Conservation (phyloP, 2,888 invertebrate genomes). For the Trissoscelio sp. region DNA sequence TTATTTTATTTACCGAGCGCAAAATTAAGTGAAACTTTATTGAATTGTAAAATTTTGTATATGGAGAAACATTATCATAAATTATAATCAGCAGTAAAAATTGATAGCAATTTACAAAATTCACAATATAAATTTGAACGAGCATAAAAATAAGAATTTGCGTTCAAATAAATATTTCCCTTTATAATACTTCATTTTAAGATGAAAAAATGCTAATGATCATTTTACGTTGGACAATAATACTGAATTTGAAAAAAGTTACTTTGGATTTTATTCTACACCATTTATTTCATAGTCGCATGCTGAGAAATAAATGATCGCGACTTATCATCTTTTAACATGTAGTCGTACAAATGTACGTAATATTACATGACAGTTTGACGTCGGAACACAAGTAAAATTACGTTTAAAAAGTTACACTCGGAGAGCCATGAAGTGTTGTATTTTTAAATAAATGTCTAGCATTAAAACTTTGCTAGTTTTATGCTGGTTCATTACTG, state of each 20-base stretch:
- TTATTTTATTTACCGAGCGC: not conserved
- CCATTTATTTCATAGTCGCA: slow-evolving; percentile 26
- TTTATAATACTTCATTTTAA: too few relatives aligned
- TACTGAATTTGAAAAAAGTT: not conserved
- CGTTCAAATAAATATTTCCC: too few relatives aligned
- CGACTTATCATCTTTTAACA: slow-evolving; percentile 46
- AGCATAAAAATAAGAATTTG: too few relatives aligned
- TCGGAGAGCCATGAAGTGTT: not conserved
- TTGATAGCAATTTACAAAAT: not conserved
- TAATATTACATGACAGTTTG: slow-evolving; percentile 46
- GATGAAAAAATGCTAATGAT: not conserved
- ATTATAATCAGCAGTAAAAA: too few relatives aligned
- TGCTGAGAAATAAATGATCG: slow-evolving; percentile 37
- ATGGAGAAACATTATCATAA: not conserved
- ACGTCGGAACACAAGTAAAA: slow-evolving; percentile 8
- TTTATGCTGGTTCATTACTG: slow-evolving; percentile 7
- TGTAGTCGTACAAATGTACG: slow-evolving; percentile 26
- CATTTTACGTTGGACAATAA: slow-evolving; percentile 4
- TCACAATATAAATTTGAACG: not conserved
- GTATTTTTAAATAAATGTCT: slow-evolving; percentile 23
- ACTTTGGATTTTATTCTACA: not conserved
- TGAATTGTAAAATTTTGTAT: not conserved
- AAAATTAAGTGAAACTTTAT: not conserved
- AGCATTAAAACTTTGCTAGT: slow-evolving; percentile 12
- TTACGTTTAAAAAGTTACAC: slow-evolving; percentile 34